A percentile compares a stretch with the other conserved stretches of the same genome.
Conservation (phyloP, 2,797 vertebrate species). For the Parauchenoglanis punctatus region DNA sequence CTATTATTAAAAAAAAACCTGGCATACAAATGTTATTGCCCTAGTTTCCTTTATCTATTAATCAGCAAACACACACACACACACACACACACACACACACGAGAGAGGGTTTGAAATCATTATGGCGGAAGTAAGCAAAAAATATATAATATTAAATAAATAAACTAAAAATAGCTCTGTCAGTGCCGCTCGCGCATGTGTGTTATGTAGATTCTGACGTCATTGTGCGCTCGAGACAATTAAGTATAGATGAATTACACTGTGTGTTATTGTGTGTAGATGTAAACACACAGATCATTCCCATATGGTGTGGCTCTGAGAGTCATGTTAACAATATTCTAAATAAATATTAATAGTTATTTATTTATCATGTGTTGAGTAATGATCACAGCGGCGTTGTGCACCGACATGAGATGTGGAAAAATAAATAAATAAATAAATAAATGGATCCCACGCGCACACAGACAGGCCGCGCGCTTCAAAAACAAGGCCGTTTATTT, state of each 20-base stretch:
- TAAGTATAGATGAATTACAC: no score
- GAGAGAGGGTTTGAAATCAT: background rate
- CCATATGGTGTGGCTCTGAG: background rate
- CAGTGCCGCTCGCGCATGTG: background rate
- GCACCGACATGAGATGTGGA: background rate
- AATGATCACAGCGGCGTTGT: background rate
- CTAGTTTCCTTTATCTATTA: background rate
- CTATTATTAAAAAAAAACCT: no score
- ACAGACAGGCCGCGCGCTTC: background rate
- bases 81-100: background rate
- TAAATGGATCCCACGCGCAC: background rate
- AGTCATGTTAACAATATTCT: background rate
- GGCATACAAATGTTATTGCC: background rate
- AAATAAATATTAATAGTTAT: no score
- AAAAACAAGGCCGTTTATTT: background rate
- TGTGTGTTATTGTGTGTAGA: background rate
- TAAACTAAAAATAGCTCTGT: background rate
- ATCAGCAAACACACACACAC: background rate
- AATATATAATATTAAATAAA: background rate
- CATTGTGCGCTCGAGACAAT: background rate
- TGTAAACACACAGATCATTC: background rate
- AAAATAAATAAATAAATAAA: background rate
- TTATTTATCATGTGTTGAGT: background rate
- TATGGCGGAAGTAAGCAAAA: background rate
- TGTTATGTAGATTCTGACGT: background rate